Evolutionary conservation across 2,113 vertebrate species (phyloP), one percentile per base, ranked within the genome.

Genomic region (Plotosus lineatus): DNA sequence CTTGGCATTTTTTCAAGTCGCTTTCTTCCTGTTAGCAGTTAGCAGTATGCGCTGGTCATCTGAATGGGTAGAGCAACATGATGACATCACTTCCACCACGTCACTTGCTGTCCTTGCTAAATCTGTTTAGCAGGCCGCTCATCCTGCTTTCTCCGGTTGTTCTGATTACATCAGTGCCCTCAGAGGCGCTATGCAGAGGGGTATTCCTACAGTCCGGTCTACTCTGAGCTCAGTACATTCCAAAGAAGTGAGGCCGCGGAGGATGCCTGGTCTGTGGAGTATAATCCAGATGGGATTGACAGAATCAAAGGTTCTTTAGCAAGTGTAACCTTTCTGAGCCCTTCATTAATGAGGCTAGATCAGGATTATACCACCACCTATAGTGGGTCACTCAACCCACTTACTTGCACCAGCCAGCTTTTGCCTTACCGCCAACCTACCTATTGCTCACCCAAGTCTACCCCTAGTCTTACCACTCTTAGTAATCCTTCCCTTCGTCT

Each of bases 11-110:
- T 61, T 36, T 15, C 19, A 21, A 15, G 21, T 44, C 40, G n/a
- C 71, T 76, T 26, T 76, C 21, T 38, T 36, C 46, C 36, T 83
- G 46, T 23, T 81, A 94, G 93, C 91, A 88, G 93, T 96, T 90
- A 95, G 87, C 92, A 99, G 97, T 94, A 99, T 99, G 97, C 96
- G 97, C 95, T 99, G 97, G 97, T 97, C 96, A 88, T 95, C 94
- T 94, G 96, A 98, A 94, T 97, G 97, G 96, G 96, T 96, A 81
- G 96, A 99, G 93, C 96, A 99, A 92, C 96, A 98, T 92, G 93
- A 98, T 50, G 97, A 98, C 31, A 95, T 99, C 85, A 97, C 96
- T 84, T 98, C 96, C 80, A 97, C 96, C 7, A 98, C 97, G 53
- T 97, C 96, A 0, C 95, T 96, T 0, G 95, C 96, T 0, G 94